Base-by-base conservation (phyloP, 2,888 invertebrate genomes). In the Drosophila peninsularis region DNA sequence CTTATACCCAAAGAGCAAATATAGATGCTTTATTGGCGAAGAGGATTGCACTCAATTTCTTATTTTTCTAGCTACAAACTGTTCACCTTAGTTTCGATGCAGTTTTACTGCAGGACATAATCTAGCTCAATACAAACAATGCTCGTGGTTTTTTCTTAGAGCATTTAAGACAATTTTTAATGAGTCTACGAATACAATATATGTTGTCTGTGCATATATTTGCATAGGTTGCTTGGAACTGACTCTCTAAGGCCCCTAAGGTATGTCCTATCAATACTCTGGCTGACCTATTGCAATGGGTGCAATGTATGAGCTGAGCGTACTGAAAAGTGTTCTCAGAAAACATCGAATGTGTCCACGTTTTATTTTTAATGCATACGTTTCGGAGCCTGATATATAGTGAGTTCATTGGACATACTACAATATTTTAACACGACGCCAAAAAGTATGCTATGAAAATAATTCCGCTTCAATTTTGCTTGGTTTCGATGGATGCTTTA, bases 381-480 rank as follows among this genome's bases (percentile, higher is more conserved):
- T 71, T 75, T 3, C 13, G 5, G 44, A 11, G 37, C 7, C 9
- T 2, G 5, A 0, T 1, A 34, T 44, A 41, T 32, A 1, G 1
- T 0, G 3, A 4, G 11, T 27, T 4, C 3, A 4, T 13, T 5
- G 7, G 7, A 45, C 1, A 57, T 21, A 30, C 1, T 13, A 3
- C 0, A 11, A 13, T 3, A 9, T 21, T 14, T 36, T 34, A 9
- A 1, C 10, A 2, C 7, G 11, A 0, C 21, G 3, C n/a, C 19
- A 6, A 50, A 56, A 42, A 67, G 73, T 73, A 75, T 62, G 72
- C 62, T 32, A 53, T 7, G 5, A 13, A 13, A 21, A 5, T n/a
- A 5, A 41, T 41, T 19, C 11, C 5, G 2, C 0, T 11, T 34
- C 44, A 24, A 4, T n/a, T 10, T 4, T 7, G 5, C 9, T 9